These are phyloP conservation scores for Pomatorhinus ruficollis DNA, from an alignment of 2,113 vertebrate species.

Conservation along the genomic window DNA sequence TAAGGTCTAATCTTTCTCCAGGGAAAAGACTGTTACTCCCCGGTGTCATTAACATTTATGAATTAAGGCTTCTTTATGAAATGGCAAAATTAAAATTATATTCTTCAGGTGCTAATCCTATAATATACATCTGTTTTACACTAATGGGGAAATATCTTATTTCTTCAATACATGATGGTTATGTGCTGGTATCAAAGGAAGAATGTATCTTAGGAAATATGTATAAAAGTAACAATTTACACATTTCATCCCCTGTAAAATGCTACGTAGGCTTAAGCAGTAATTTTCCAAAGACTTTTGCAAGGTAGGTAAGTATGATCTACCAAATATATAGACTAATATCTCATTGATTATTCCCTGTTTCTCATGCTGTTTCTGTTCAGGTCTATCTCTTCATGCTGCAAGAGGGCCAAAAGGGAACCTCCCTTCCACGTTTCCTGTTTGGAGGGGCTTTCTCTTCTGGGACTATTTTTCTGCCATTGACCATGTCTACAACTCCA, in stretches of 20 bases:
- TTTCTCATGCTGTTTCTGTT: neutral
- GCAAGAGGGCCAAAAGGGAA: neutral
- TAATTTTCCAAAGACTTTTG: neutral
- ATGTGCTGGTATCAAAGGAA: neutral
- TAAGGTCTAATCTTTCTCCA: conserved; percentile 49
- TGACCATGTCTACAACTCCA: neutral
- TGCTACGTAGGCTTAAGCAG: neutral
- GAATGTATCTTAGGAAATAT: neutral
- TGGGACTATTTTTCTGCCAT: neutral
- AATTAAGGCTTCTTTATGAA: conserved; percentile 63
- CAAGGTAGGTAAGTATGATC: neutral
- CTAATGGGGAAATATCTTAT: conserved; percentile 30
- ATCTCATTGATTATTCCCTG: neutral
- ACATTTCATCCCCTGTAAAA: neutral
- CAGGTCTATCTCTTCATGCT: neutral
- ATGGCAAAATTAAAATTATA: conserved; percentile 53
- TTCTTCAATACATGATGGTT: neutral
- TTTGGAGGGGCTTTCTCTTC: neutral
- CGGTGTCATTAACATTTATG: conserved; percentile 66
- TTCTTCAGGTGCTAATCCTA: conserved; percentile 29
- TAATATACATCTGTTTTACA: conserved; percentile 62
- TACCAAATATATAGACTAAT: neutral
- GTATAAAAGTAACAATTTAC: neutral
- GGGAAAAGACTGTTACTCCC: conserved; percentile 41
- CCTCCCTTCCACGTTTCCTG: neutral